These are phyloP conservation scores for Tryphoninae sp. DNA, from an alignment of 2,888 invertebrate species.

Conservation along the genomic window DNA sequence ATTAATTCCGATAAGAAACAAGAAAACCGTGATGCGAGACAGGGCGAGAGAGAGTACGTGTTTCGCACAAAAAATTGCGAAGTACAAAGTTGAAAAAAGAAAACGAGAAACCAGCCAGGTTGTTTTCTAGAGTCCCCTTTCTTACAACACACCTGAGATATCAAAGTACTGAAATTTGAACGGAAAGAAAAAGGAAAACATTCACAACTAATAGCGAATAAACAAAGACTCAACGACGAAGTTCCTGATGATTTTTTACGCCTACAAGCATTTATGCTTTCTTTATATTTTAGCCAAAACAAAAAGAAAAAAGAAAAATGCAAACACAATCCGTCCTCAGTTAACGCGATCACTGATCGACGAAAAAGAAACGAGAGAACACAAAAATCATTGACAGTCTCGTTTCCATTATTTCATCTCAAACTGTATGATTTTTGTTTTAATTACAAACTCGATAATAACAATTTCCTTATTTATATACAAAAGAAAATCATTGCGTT, in stretches of 20 bases:
- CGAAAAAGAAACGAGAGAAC: conserved; percentile 21
- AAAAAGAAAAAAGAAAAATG: conserved; percentile 7
- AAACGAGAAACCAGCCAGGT: conserved; percentile 7
- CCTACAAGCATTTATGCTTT: conserved; percentile 35
- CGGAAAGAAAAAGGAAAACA: background rate
- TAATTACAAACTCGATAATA: background rate
- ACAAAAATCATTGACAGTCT: background rate
- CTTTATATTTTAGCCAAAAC: conserved; percentile 25
- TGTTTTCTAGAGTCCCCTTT: conserved; percentile 23
- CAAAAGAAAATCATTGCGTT: background rate
- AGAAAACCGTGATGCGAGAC: background rate
- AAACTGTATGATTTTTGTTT: background rate
- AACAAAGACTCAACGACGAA: conserved; percentile 52
- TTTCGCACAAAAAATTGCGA: background rate
- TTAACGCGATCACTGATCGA: conserved; percentile 2
- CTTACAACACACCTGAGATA: conserved; percentile 30
- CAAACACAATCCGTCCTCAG: conserved; percentile 60
- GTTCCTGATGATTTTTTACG: conserved; percentile 56
- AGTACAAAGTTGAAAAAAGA: background rate
- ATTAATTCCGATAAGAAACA: background rate
- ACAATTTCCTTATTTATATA: background rate
- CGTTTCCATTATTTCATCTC: conserved; percentile 24
- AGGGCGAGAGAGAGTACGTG: background rate
- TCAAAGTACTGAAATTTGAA: conserved; percentile 39
- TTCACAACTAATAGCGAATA: conserved; percentile 20